Conservation (phyloP, 2,797 vertebrate genomes). For the Emydoidea blandingii region DNA sequence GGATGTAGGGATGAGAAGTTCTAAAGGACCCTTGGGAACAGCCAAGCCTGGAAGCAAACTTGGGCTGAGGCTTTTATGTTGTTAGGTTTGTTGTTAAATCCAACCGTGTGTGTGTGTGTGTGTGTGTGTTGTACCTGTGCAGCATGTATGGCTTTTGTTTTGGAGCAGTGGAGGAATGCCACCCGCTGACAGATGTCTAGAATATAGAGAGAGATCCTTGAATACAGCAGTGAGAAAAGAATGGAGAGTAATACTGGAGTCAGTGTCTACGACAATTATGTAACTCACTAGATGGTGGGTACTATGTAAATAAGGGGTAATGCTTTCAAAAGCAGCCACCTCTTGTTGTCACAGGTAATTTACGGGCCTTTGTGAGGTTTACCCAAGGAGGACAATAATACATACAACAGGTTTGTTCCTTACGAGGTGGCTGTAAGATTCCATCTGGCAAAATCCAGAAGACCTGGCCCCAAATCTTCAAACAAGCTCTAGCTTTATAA, state of each 20-base stretch:
- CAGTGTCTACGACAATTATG: neutral
- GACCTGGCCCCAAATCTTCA: too few relatives aligned
- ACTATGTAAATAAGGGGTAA: neutral
- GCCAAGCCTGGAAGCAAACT: neutral
- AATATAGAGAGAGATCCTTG: neutral
- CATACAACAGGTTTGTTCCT: neutral
- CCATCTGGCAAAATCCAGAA: too few relatives aligned
- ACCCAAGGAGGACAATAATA: neutral
- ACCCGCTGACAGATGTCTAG: neutral
- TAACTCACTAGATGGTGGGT: neutral
- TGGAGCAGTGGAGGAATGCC: neutral
- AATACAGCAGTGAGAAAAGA: neutral
- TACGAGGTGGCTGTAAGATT: neutral
- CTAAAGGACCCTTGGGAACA: neutral
- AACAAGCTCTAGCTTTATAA: too few relatives aligned
- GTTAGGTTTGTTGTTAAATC: neutral
- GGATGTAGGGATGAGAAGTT: neutral
- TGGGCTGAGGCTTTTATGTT: neutral
- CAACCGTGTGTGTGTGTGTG: too few relatives aligned
- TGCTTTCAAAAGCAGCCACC: neutral
- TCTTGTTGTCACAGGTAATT: neutral
- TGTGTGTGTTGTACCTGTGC: too few relatives aligned
- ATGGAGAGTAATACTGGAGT: neutral
- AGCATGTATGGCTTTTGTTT: neutral
- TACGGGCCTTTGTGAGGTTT: neutral